Evolutionary conservation across 2,797 vertebrate species (phyloP), one percentile per base, ranked within the genome.

Genomic region (Brachyalestes nurse): DNA sequence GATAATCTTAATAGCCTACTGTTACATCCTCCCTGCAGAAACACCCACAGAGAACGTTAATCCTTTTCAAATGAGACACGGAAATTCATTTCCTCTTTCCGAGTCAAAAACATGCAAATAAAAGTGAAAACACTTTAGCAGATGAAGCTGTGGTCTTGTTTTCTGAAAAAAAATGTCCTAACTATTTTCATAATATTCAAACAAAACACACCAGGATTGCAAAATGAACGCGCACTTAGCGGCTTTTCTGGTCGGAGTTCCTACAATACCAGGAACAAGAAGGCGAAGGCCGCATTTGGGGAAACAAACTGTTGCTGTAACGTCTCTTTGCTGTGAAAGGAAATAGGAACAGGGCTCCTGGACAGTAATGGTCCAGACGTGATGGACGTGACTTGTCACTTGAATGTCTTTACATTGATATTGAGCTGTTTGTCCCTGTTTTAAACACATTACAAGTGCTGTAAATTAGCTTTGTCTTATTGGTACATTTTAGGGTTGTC

Each of bases 41-140:
- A n/a, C n/a, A n/a, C n/a, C n/a, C n/a, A n/a, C n/a, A n/a, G n/a
- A n/a, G n/a, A n/a, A n/a, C n/a, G n/a, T n/a, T n/a, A n/a, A n/a
- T n/a, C n/a, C n/a, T n/a, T n/a, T n/a, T n/a, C n/a, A n/a, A n/a
- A n/a, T n/a, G n/a, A n/a, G 8, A 51, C 10, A 51, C 4, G 14
- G 4, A 51, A 2, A 42, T 42, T 53, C 53, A 40, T 19, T 74
- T 74, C 79, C 72, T 67, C 62, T 80, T 74, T 75, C 69, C 72
- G 5, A 16, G 4, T 42, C 40, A 2, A 13, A 74, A 34, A 57
- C 5, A 21, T 38, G 12, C 19, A 58, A 23, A 14, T 3, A 49
- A 51, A 75, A 73, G 79, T 75, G 71, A 75, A 80, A 74, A 71
- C 58, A 28, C 72, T 58, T 17, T n/a, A 28, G 61, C 47, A 23